Conservation (phyloP, 2,113 vertebrate species). For the Thunnus maccoyii region DNA sequence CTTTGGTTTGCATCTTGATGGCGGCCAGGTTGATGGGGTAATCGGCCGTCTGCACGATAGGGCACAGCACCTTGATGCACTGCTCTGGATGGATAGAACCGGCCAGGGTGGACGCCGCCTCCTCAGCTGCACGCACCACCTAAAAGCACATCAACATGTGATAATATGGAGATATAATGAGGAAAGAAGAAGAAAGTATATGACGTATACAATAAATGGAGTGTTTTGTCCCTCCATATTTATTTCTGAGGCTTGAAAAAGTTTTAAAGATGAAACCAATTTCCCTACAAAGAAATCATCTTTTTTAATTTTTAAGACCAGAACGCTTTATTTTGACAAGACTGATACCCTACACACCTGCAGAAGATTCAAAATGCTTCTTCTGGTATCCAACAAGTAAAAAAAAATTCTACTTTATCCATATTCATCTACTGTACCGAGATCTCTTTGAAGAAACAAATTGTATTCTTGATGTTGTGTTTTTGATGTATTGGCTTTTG, state of each 20-base stretch:
- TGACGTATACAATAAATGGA: too few species aligned
- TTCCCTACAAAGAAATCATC: background rate
- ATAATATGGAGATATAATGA: too few species aligned
- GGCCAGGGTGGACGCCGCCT: slow-evolving; percentile 94
- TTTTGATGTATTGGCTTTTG: too few species aligned
- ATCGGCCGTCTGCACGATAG: slow-evolving; percentile 98
- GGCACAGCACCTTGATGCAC: slow-evolving; percentile 99
- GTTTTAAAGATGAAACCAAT: background rate
- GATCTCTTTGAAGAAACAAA: too few species aligned
- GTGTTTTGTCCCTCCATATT: too few species aligned
- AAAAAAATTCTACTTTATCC: too few species aligned
- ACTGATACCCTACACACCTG: background rate
- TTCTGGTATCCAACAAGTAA: too few species aligned
- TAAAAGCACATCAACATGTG: slow-evolving; percentile 53
- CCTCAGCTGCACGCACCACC: slow-evolving; percentile 98
- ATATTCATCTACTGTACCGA: too few species aligned
- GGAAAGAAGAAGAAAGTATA: too few species aligned
- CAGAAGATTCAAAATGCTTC: too few species aligned
- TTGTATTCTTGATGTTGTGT: too few species aligned
- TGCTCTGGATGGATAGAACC: slow-evolving; percentile 97
- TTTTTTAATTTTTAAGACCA: background rate
- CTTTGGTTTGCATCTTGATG: slow-evolving; percentile 99
- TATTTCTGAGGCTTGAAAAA: too few species aligned
- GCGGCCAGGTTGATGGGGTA: slow-evolving; percentile 99
- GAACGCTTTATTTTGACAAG: background rate